Evolutionary conservation across 2,797 vertebrate species (phyloP).

Genomic region (Sebastes oblongus): DNA sequence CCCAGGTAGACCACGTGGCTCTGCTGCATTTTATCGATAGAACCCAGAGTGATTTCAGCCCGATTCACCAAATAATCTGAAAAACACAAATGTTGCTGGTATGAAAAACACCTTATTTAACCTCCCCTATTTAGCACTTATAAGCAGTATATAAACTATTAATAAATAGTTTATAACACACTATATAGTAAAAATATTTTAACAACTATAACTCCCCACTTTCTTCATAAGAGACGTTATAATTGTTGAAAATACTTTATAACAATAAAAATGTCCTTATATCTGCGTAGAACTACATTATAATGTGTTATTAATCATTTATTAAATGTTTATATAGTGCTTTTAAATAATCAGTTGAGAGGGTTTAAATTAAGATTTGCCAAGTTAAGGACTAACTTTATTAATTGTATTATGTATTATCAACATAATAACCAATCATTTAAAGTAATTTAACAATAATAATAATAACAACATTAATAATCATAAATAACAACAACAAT

Average conservation of each 20-base stretch:
- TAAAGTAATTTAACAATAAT: neutral
- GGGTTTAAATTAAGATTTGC: neutral
- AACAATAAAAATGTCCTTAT: neutral
- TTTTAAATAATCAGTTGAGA: neutral
- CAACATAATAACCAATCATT: neutral
- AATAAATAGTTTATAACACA: neutral
- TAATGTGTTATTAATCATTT: neutral
- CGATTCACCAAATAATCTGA: constrained; percentile 93
- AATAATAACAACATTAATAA: too few relatives aligned
- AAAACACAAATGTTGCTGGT: neutral
- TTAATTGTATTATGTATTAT: neutral
- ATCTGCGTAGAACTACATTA: neutral
- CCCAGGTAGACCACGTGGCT: constrained; percentile 74
- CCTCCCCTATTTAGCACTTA: neutral
- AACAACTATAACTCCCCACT: too few relatives aligned
- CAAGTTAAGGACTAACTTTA: neutral
- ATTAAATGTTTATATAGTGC: neutral
- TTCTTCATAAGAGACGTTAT: rapidly evolving
- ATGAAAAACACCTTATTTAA: too few relatives aligned
- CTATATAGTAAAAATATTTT: neutral
- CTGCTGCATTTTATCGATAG: constrained; percentile 86
- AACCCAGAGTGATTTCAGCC: constrained; percentile 81
- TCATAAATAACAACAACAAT: too few relatives aligned
- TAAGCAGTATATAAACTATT: neutral
- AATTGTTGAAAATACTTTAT: neutral